Evolutionary conservation across 1,140 invertebrate species (phyloP).

Genomic region (Aricia agestis): DNA sequence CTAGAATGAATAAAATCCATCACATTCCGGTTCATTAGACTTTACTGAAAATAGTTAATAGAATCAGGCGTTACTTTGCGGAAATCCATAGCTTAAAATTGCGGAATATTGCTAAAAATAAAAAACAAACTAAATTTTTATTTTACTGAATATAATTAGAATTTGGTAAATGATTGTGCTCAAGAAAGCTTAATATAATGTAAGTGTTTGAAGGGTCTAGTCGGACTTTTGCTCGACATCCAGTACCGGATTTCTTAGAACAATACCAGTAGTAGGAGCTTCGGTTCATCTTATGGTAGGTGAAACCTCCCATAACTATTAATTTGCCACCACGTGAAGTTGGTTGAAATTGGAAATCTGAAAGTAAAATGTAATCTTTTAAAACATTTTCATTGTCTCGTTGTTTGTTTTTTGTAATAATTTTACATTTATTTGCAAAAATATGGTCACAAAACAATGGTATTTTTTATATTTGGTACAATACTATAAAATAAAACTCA

Average conservation of each 20-base stretch:
- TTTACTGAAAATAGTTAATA: no score
- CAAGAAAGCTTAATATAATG: background rate
- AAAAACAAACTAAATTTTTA: no score
- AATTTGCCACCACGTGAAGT: background rate
- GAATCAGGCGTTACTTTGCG: no score
- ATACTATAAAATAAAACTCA: no score
- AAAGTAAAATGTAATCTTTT: background rate
- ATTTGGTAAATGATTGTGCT: slow-evolving; percentile 19
- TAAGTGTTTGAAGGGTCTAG: background rate
- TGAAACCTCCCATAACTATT: background rate
- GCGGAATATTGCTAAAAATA: no score
- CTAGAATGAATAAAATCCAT: no score
- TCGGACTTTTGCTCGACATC: background rate
- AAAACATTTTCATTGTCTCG: background rate
- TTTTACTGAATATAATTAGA: background rate
- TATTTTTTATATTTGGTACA: no score
- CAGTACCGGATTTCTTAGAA: background rate
- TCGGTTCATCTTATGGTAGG: slow-evolving; percentile 5
- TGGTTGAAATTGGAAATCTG: background rate
- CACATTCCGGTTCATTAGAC: no score
- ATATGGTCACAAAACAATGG: background rate
- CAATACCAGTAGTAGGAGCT: background rate
- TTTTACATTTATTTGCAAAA: background rate
- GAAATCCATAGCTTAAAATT: no score
- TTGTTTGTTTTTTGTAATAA: background rate